phyloP scores from a whole-genome alignment of 2,888 invertebrate species.

The Macroteleia sp. region DNA sequence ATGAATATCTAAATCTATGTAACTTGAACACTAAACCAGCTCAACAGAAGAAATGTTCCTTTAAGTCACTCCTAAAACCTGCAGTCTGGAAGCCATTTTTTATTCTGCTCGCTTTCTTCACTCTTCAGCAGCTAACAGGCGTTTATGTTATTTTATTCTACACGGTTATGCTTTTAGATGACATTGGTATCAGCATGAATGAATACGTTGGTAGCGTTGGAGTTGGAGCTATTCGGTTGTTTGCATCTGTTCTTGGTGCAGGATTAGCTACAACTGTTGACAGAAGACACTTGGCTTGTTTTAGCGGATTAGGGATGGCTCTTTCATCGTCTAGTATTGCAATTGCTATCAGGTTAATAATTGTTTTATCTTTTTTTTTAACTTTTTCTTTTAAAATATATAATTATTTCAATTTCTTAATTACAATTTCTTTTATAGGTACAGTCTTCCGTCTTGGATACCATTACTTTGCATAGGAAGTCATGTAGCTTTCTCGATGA shows the following conservation, averaged over 20 bases:
- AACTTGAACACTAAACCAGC: constrained; percentile 79
- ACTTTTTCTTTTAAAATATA: neutral
- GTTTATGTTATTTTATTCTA: constrained; percentile 90
- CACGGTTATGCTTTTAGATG: constrained; percentile 89
- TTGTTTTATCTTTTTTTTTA: neutral
- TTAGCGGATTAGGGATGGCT: constrained; percentile 88
- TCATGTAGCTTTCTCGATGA: constrained; percentile 90
- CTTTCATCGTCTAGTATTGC: constrained; percentile 85
- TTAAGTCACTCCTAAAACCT: constrained; percentile 80
- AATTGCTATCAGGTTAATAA: constrained; percentile 81
- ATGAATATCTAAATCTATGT: constrained; percentile 87
- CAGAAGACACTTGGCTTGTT: constrained; percentile 87
- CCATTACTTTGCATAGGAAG: constrained; percentile 87
- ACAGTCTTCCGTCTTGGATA: constrained; percentile 78
- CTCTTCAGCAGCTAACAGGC: constrained; percentile 89
- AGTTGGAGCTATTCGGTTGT: constrained; percentile 88
- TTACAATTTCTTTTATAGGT: constrained; percentile 67
- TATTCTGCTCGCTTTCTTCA: constrained; percentile 87
- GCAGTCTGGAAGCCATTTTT: constrained; percentile 88
- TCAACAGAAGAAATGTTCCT: constrained; percentile 62
- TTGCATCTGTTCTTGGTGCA: constrained; percentile 88
- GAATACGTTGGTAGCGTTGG: constrained; percentile 89
- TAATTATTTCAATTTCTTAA: no score
- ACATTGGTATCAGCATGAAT: constrained; percentile 87
- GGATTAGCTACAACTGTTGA: constrained; percentile 87